A percentile compares a stretch with the other conserved stretches of the same genome.
Evolutionary conservation across 2,113 vertebrate species (phyloP).

Genomic region (Origma solitaria): DNA sequence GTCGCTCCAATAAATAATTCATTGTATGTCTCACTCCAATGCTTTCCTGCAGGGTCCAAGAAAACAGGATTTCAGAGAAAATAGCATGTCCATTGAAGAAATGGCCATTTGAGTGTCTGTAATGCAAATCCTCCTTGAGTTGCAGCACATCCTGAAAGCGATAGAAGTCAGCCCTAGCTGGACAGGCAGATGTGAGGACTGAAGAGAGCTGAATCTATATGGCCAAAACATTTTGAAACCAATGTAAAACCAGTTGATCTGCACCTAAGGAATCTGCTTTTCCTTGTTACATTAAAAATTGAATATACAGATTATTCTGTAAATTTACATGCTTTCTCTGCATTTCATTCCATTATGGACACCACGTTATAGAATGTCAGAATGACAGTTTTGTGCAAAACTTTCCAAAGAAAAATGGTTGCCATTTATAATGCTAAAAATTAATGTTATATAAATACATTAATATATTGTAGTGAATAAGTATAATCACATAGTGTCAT

Average conservation of each 20-base stretch:
- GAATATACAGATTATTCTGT: neutral
- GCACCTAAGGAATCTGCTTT: neutral
- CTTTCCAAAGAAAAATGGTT: neutral
- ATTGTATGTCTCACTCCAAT: neutral
- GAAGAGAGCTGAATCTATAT: neutral
- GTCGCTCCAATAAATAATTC: slow-evolving; percentile 3
- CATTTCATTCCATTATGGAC: neutral
- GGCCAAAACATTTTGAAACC: neutral
- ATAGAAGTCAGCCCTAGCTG: neutral
- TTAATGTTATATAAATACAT: neutral
- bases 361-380: neutral
- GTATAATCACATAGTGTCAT: neutral
- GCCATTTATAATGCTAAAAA: neutral
- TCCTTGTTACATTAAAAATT: neutral
- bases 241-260: neutral
- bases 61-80: neutral
- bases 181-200: neutral
- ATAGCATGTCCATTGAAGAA: neutral
- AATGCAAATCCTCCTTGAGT: neutral
- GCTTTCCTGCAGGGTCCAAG: neutral
- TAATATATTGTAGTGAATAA: neutral
- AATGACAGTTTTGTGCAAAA: neutral
- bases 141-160: neutral
- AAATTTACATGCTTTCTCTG: neutral
- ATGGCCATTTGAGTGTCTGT: neutral